These are phyloP conservation scores for Amaurobius ferox DNA, from an alignment of 2,888 invertebrate genomes.

Conservation along the genomic window DNA sequence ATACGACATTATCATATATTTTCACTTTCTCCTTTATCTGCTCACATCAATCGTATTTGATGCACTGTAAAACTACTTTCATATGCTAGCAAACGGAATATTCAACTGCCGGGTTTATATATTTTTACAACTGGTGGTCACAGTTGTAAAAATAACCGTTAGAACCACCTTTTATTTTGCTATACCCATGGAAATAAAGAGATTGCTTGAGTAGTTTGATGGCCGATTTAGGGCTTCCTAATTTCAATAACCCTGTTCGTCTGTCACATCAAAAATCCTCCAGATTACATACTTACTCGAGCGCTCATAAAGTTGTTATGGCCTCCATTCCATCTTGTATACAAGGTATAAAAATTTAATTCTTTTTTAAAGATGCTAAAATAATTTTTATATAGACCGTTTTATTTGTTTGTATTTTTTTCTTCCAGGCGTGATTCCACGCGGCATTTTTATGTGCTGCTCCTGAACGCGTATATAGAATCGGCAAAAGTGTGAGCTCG, in stretches of 20 bases:
- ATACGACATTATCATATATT: not conserved
- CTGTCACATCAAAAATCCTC: conserved; percentile 66
- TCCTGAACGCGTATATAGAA: conserved; percentile 43
- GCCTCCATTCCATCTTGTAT: conserved; percentile 41
- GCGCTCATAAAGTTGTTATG: conserved; percentile 60
- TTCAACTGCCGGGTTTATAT: conserved; percentile 35
- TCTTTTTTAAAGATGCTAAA: conserved; percentile 66
- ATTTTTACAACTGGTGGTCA: conserved; percentile 58
- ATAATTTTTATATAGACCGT: conserved; percentile 61
- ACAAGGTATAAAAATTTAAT: conserved; percentile 71
- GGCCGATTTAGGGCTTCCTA: conserved; percentile 61
- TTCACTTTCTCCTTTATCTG: not conserved
- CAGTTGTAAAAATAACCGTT: conserved; percentile 71
- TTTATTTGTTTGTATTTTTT: conserved; percentile 19
- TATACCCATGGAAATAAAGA: conserved; percentile 33
- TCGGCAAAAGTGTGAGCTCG: conserved; percentile 36
- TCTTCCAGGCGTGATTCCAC: not conserved
- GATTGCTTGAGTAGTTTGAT: conserved; percentile 62
- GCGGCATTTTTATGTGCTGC: conserved; percentile 41
- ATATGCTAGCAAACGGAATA: conserved; percentile 46
- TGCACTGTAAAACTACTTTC: conserved; percentile 61
- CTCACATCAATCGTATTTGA: conserved; percentile 42
- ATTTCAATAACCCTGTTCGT: conserved; percentile 63
- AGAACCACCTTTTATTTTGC: conserved; percentile 56
- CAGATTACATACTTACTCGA: conserved; percentile 45